Conservation (phyloP, 23 tunicate species). For the Ascidia mentula region DNA sequence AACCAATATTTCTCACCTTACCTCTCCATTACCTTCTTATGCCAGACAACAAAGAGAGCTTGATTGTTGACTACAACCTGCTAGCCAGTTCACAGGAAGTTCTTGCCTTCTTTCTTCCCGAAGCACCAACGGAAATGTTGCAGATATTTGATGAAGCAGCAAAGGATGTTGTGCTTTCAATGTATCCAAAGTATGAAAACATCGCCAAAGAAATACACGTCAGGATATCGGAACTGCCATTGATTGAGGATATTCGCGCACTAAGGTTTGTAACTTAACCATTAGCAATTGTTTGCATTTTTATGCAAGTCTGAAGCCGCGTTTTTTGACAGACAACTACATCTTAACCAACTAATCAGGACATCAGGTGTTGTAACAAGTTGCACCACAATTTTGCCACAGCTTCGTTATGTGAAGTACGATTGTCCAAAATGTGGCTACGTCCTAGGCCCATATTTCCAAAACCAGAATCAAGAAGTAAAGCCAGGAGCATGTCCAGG, state of each 20-base stretch:
- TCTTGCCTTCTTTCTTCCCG: constrained; percentile 95
- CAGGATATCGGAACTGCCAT: constrained; percentile 82
- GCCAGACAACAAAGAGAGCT: constrained; percentile 96
- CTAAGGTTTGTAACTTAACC: constrained; percentile 39
- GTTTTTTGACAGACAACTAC: constrained; percentile 66
- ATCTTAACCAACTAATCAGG: constrained; percentile 90
- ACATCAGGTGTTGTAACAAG: constrained; percentile 90
- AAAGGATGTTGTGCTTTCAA: constrained; percentile 74
- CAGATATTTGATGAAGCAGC: constrained; percentile 95
- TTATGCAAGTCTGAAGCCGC: neutral
- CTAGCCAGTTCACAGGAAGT: constrained; percentile 84
- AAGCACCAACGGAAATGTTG: constrained; percentile 93
- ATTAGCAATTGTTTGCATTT: neutral
- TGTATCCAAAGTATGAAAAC: constrained; percentile 95
- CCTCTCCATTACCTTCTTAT: too few relatives aligned
- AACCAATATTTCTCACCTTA: too few relatives aligned
- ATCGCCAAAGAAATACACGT: constrained; percentile 96
- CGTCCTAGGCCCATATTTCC: constrained; percentile 94
- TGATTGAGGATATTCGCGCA: constrained; percentile 92
- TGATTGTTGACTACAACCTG: constrained; percentile 86
- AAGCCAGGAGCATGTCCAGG: constrained; percentile 96
- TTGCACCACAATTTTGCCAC: constrained; percentile 97
- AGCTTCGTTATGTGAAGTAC: constrained; percentile 83
- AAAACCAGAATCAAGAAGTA: constrained; percentile 95
- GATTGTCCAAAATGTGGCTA: constrained; percentile 91